These are phyloP conservation scores for Excalfactoria chinensis DNA, from an alignment of 2,113 vertebrate species.

Conservation along the genomic window DNA sequence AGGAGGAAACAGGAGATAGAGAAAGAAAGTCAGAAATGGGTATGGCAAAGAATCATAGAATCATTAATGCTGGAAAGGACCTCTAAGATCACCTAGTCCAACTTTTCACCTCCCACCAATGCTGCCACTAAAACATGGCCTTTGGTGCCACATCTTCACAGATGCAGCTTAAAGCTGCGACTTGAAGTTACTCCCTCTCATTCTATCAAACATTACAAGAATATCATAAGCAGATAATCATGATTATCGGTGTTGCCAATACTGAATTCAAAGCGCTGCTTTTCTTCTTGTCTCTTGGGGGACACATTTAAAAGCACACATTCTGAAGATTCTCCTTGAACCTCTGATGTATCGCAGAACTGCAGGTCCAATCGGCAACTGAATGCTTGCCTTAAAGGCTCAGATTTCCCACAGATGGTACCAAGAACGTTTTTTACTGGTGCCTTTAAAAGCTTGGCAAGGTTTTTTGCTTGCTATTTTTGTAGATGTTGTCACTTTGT, in stretches of 20 bases:
- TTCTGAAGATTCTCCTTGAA: background rate
- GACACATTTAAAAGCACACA: background rate
- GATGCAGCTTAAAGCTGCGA: too few species aligned
- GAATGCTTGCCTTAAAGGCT: background rate
- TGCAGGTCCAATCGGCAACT: background rate
- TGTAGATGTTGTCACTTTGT: background rate
- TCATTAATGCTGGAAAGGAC: too few species aligned
- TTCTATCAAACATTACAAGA: background rate
- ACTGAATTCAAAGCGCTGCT: background rate
- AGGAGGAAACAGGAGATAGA: background rate
- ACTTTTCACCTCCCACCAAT: too few species aligned
- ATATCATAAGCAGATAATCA: background rate
- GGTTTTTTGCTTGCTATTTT: background rate
- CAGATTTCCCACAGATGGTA: accelerated
- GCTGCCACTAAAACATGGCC: too few species aligned
- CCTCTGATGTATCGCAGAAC: background rate
- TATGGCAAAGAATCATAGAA: background rate
- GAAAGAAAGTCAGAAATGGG: background rate
- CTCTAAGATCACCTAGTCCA: too few species aligned
- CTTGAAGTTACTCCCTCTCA: too few species aligned
- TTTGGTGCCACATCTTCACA: too few species aligned
- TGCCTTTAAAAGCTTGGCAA: background rate
- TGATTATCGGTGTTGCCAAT: background rate
- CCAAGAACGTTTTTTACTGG: background rate
- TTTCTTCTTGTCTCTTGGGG: background rate